Evolutionary conservation across 2,888 invertebrate species (phyloP).

Genomic region (Invenusta paracnida): DNA sequence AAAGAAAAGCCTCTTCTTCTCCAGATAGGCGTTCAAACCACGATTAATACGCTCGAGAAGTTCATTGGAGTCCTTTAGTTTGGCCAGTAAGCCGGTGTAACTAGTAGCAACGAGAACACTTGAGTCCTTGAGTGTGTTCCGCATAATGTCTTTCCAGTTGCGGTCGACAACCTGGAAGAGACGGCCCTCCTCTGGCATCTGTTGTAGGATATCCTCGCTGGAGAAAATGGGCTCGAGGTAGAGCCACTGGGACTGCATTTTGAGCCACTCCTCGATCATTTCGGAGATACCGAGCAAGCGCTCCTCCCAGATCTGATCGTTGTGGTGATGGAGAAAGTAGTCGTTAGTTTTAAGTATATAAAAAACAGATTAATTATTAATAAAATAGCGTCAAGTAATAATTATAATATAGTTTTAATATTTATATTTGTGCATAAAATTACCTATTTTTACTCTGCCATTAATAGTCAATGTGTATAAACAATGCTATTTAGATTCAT

Average conservation of each 20-base stretch:
- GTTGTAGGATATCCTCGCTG: constrained; percentile 61
- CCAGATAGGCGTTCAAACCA: constrained; percentile 60
- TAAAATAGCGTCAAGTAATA: too few relatives aligned
- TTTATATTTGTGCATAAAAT: too few relatives aligned
- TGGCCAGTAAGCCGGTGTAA: constrained; percentile 50
- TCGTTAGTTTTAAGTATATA: too few relatives aligned
- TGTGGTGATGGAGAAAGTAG: too few relatives aligned
- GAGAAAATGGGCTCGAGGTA: constrained; percentile 59
- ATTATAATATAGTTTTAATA: too few relatives aligned
- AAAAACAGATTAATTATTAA: too few relatives aligned
- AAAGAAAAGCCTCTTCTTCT: constrained; percentile 61
- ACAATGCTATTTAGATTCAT: too few relatives aligned
- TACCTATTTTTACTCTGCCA: too few relatives aligned
- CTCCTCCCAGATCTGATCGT: constrained; percentile 59
- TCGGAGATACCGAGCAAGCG: constrained; percentile 58
- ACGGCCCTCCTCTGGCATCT: constrained; percentile 61
- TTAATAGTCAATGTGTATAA: too few relatives aligned
- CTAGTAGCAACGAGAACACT: constrained; percentile 55
- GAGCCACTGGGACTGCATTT: constrained; percentile 55
- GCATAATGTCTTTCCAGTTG: constrained; percentile 61
- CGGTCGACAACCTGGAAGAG: constrained; percentile 60
- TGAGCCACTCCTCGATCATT: constrained; percentile 61
- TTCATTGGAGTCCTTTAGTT: constrained; percentile 57
- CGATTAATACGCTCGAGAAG: constrained; percentile 61
- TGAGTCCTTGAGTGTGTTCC: constrained; percentile 56